Percentiles rank a stretch among this genome's conserved stretches.
Conservation (phyloP, 92 coral and sea anemone genomes). For the Muricea muricata region DNA sequence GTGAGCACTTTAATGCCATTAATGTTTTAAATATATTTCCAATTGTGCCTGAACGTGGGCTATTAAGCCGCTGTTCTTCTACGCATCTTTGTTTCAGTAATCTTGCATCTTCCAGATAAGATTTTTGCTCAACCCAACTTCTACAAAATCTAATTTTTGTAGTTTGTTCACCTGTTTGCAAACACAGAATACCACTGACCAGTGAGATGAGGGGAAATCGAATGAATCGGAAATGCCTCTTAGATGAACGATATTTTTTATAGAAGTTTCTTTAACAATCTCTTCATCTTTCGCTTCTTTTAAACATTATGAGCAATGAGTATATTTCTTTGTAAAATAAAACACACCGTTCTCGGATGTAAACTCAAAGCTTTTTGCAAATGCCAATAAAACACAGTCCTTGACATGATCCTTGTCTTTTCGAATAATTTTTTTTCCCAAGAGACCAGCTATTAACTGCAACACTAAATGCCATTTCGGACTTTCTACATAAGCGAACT, state of each 20-base stretch:
- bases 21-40: neutral
- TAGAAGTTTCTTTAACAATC: neutral
- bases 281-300: neutral
- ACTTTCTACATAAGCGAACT: neutral
- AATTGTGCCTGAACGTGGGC: neutral
- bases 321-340: no score
- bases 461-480: conserved; percentile 16
- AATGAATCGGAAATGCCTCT: neutral
- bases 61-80: neutral
- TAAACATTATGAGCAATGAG: neutral
- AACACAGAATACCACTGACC: neutral
- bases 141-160: no score
- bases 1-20: neutral
- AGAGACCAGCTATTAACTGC: conserved; percentile 14
- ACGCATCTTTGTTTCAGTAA: neutral
- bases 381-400: neutral
- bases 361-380: neutral
- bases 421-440: neutral
- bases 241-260: neutral
- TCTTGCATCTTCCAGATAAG: neutral
- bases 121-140: neutral
- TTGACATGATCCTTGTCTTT: no score
- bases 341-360: neutral
- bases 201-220: neutral
- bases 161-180: neutral